Evolutionary conservation across 2,797 vertebrate genomes (phyloP).

Genomic region (Mormyrops attenuatus): DNA sequence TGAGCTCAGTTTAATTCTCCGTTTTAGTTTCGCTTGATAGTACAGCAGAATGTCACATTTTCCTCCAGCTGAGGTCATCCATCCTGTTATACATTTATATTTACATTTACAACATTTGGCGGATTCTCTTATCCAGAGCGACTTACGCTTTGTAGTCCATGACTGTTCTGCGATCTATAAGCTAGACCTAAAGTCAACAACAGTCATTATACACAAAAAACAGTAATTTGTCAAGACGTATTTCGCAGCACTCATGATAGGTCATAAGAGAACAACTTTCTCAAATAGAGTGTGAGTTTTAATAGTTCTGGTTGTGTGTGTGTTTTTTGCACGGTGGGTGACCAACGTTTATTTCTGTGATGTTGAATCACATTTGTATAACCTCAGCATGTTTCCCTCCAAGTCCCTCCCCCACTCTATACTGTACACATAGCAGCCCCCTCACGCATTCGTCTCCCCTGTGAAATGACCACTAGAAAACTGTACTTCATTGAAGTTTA

Average conservation of each 20-base stretch:
- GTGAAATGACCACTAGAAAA: not conserved
- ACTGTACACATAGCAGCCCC: not conserved
- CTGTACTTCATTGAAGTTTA: slow-evolving; percentile 18
- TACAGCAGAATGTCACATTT: not conserved
- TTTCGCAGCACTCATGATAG: not conserved
- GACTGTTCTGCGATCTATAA: too few relatives aligned
- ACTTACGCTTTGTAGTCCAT: too few relatives aligned
- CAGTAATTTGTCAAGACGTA: not conserved
- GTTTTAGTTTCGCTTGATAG: not conserved
- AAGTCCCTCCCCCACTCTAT: not conserved
- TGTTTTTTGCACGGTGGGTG: not conserved
- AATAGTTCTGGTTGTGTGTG: not conserved
- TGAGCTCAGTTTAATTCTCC: not conserved
- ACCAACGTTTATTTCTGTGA: not conserved
- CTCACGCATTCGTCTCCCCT: not conserved
- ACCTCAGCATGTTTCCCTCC: not conserved
- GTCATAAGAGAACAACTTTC: not conserved
- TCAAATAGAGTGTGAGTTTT: not conserved
- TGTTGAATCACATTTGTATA: not conserved
- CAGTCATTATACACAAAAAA: too few relatives aligned
- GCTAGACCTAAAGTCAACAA: too few relatives aligned
- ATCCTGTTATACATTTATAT: not conserved
- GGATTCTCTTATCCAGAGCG: too few relatives aligned
- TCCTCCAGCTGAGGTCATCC: not conserved
- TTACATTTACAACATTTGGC: too few relatives aligned